These are phyloP conservation scores for Limonius californicus DNA, from an alignment of 1,140 invertebrate species.

Conservation along the genomic window DNA sequence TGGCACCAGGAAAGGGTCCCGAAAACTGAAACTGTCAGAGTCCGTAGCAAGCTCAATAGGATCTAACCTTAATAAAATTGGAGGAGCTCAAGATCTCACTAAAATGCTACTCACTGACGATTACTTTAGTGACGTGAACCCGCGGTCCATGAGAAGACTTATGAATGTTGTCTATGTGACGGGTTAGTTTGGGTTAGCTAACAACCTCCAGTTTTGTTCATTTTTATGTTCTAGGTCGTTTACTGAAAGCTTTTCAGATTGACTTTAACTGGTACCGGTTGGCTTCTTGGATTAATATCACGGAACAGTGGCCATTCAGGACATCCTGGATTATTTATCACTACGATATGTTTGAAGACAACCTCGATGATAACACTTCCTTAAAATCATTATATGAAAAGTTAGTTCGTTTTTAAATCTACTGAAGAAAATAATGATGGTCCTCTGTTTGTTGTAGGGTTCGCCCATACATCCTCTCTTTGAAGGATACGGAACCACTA, in stretches of 20 bases:
- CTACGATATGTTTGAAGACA: slow-evolving; percentile 85
- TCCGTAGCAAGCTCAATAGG: slow-evolving; percentile 86
- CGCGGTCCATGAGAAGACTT: slow-evolving; percentile 89
- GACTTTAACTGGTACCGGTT: slow-evolving; percentile 99
- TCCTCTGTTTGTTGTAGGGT: slow-evolving; percentile 54
- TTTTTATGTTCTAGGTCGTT: slow-evolving; percentile 60
- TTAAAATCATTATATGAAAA: slow-evolving; percentile 89
- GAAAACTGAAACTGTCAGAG: slow-evolving; percentile 75
- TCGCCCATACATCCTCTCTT: slow-evolving; percentile 71
- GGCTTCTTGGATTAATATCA: slow-evolving; percentile 96
- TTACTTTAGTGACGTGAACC: slow-evolving; percentile 97
- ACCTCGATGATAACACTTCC: slow-evolving; percentile 79
- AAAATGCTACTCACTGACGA: slow-evolving; percentile 89
- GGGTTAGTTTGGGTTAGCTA: too few species aligned
- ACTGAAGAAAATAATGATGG: neutral
- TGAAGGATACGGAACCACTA: slow-evolving; percentile 84
- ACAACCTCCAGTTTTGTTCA: too few species aligned
- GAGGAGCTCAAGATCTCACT: slow-evolving; percentile 69
- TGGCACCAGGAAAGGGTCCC: slow-evolving; percentile 53
- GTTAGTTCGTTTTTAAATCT: slow-evolving; percentile 53
- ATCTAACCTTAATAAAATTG: slow-evolving; percentile 75
- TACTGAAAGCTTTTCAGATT: slow-evolving; percentile 96
- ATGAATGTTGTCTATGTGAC: slow-evolving; percentile 98
- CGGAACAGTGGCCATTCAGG: slow-evolving; percentile 97
- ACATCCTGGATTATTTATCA: slow-evolving; percentile 96